Percentiles rank a stretch among this genome's conserved stretches.
Conservation (phyloP, 2,797 vertebrate genomes). For the Trichosurus vulpecula region DNA sequence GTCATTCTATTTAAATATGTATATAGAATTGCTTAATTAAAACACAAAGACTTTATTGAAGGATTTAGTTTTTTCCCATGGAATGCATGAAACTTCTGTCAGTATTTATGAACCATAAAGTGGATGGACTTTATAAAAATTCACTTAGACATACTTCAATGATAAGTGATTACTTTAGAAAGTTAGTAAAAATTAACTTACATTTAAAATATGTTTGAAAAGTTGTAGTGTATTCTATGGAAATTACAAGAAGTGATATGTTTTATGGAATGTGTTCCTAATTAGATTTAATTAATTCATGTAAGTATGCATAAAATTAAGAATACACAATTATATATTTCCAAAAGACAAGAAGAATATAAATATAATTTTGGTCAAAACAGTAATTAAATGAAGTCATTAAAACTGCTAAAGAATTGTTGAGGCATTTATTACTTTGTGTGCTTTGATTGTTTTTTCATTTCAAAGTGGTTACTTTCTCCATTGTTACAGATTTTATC, state of each 20-base stretch:
- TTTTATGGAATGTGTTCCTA: not conserved
- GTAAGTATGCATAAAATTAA: not conserved
- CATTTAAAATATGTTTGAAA: not conserved
- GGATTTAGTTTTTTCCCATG: slow-evolving; percentile 28
- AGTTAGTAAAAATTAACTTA: not conserved
- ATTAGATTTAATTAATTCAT: not conserved
- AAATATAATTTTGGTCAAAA: not conserved
- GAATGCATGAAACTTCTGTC: not conserved
- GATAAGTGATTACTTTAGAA: not conserved
- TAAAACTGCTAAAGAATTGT: not conserved
- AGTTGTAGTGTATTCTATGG: not conserved
- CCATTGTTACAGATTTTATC: not conserved
- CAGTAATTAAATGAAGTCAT: not conserved
- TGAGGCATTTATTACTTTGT: not conserved
- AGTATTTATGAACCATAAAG: slow-evolving; percentile 26
- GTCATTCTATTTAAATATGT: slow-evolving; percentile 53
- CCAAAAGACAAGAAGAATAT: not conserved
- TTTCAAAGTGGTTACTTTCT: not conserved
- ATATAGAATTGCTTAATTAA: slow-evolving; percentile 31
- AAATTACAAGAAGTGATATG: not conserved
- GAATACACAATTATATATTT: not conserved
- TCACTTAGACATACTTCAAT: slow-evolving; percentile 13
- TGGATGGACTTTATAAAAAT: not conserved
- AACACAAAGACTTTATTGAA: not conserved
- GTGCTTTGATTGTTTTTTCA: not conserved